These are phyloP conservation scores for Endotricha flammealis DNA, from an alignment of 2,888 invertebrate genomes.

Conservation along the genomic window DNA sequence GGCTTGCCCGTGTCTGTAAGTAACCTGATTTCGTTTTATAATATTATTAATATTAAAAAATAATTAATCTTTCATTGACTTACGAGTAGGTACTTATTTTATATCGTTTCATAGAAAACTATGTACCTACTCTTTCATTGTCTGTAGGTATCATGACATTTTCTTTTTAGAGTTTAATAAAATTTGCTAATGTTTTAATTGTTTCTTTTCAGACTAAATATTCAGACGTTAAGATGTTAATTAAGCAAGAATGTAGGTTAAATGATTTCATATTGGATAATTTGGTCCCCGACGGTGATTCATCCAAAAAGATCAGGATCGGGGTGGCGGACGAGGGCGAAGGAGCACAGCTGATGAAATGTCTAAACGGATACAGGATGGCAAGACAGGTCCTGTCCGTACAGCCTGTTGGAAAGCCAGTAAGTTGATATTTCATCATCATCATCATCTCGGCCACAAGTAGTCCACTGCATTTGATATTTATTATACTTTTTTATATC, in stretches of 20 bases:
- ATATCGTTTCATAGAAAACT: neutral
- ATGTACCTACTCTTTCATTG: neutral
- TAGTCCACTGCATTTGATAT: no score
- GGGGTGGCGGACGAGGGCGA: constrained; percentile 53
- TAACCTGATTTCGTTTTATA: constrained; percentile 7
- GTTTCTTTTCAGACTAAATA: constrained; percentile 50
- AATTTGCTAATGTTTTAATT: neutral
- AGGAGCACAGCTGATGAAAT: constrained; percentile 48
- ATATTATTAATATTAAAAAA: neutral
- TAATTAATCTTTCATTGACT: neutral
- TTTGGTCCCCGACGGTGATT: constrained; percentile 39
- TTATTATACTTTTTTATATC: neutral
- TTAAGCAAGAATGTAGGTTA: constrained; percentile 54
- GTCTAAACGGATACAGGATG: constrained; percentile 49
- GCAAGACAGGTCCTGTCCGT: constrained; percentile 43
- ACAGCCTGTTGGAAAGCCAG: constrained; percentile 44
- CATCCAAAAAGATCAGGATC: constrained; percentile 53
- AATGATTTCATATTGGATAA: constrained; percentile 58
- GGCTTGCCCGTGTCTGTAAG: constrained; percentile 53
- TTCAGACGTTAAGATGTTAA: constrained; percentile 50
- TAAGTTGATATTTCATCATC: constrained; percentile 16
- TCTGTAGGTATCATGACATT: neutral
- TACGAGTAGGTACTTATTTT: neutral
- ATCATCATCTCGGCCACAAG: no score
- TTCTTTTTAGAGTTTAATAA: neutral